Evolutionary conservation across 2,888 invertebrate species (phyloP).

Genomic region (Cremastinae sp.): DNA sequence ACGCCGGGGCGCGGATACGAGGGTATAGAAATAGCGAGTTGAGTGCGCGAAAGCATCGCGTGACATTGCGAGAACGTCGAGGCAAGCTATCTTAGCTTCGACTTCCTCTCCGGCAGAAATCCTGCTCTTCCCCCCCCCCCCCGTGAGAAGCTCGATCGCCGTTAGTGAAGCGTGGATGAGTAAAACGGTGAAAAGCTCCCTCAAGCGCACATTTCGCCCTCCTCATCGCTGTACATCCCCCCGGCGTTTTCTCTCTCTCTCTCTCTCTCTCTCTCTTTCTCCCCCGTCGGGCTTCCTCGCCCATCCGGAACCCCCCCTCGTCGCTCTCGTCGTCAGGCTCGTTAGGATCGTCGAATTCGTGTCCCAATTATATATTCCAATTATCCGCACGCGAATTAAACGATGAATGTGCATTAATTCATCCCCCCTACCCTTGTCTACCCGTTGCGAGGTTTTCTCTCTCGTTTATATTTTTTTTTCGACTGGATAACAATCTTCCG

Average conservation of each 20-base stretch:
- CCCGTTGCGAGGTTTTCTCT: neutral
- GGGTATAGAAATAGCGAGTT: constrained; percentile 18
- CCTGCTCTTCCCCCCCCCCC: constrained; percentile 34
- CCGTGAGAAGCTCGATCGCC: constrained; percentile 48
- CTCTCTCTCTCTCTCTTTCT: neutral
- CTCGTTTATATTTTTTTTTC: neutral
- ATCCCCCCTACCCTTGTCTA: constrained; percentile 1
- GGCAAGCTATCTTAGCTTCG: constrained; percentile 42
- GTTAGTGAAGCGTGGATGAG: constrained; percentile 53
- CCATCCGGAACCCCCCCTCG: neutral
- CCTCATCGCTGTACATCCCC: constrained; percentile 2
- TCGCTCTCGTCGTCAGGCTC: constrained; percentile 43
- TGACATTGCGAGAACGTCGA: constrained; percentile 18
- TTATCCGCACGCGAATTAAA: constrained; percentile 38
- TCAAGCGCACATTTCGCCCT: constrained; percentile 43
- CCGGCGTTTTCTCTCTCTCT: neutral
- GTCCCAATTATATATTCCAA: constrained; percentile 55
- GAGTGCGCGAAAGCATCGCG: constrained; percentile 13
- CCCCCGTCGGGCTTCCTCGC: constrained; percentile 2
- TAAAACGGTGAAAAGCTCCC: constrained; percentile 49
- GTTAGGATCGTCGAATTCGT: constrained; percentile 55
- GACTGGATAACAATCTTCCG: neutral
- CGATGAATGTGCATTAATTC: constrained; percentile 42
- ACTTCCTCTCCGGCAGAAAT: constrained; percentile 31
- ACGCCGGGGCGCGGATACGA: constrained; percentile 7